A percentile compares a stretch with the other conserved stretches of the same genome.
phyloP scores from a whole-genome alignment of 2,113 vertebrate genomes.

The Phyllostomus hastatus region DNA sequence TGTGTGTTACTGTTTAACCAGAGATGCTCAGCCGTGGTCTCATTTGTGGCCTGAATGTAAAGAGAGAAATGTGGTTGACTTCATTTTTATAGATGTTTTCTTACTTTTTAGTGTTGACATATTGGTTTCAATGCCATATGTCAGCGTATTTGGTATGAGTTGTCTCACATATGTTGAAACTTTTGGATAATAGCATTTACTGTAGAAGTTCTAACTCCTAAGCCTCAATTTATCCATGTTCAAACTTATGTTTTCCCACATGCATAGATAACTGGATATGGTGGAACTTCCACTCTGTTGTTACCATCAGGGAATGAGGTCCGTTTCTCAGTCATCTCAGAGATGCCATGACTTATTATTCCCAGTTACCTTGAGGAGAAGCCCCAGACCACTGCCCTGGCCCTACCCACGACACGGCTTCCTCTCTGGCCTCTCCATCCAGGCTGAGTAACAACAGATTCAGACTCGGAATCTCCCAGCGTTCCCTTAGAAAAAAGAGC shows the following conservation, averaged over 20 bases:
- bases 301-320: background rate
- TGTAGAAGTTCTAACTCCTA: background rate
- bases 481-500: background rate
- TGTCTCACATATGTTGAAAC: conserved; percentile 63
- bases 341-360: background rate
- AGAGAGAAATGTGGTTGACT: conserved; percentile 26
- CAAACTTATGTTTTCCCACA: conserved; percentile 21
- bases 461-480: background rate
- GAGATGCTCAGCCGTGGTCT: conserved; percentile 73
- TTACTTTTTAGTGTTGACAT: conserved; percentile 65
- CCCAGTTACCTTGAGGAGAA: background rate
- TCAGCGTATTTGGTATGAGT: conserved; percentile 43
- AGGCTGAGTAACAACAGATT: background rate
- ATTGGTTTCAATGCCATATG: conserved; percentile 65
- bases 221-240: background rate
- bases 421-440: background rate
- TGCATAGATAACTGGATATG: background rate
- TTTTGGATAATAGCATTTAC: conserved; percentile 57
- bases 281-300: background rate
- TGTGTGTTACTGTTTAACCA: conserved; percentile 83
- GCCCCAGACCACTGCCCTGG: background rate
- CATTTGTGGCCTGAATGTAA: conserved; percentile 60
- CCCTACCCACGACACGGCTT: background rate
- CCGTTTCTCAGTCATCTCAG: background rate
- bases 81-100: conserved; percentile 64